These are phyloP conservation scores for Tamandua tetradactyla DNA, from an alignment of 2,797 vertebrate species.

Conservation along the genomic window DNA sequence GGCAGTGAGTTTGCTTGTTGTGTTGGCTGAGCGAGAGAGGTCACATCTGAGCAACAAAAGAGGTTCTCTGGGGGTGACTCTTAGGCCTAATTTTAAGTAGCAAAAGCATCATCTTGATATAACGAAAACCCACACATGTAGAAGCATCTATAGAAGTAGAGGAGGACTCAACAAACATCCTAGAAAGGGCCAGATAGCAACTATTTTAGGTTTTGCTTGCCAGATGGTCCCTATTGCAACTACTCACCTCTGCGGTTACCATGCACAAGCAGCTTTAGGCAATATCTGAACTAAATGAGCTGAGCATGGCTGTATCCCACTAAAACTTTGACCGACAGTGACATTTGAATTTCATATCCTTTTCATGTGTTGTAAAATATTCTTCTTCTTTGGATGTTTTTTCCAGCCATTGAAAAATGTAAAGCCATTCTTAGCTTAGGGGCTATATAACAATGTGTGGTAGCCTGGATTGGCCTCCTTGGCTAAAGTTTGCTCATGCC, in stretches of 20 bases:
- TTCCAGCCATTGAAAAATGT: not conserved
- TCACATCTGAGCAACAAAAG: too few species aligned
- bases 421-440: not conserved
- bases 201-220: not conserved
- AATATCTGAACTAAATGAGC: not conserved
- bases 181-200: not conserved
- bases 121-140: not conserved
- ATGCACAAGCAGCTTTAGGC: not conserved
- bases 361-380: not conserved
- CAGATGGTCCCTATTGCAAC: not conserved
- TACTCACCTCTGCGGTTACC: not conserved
- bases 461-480: fast-evolving
- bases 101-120: not conserved
- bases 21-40: too few species aligned
- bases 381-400: not conserved
- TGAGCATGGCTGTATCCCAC: not conserved
- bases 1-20: too few species aligned
- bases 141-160: not conserved
- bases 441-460: not conserved
- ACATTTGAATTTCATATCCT: not conserved
- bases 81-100: too few species aligned
- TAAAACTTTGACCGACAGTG: not conserved
- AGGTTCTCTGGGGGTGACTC: too few species aligned
- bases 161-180: not conserved
- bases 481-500: not conserved